Base-by-base conservation (phyloP, 2,888 invertebrate genomes). In the Autographa pulchrina region DNA sequence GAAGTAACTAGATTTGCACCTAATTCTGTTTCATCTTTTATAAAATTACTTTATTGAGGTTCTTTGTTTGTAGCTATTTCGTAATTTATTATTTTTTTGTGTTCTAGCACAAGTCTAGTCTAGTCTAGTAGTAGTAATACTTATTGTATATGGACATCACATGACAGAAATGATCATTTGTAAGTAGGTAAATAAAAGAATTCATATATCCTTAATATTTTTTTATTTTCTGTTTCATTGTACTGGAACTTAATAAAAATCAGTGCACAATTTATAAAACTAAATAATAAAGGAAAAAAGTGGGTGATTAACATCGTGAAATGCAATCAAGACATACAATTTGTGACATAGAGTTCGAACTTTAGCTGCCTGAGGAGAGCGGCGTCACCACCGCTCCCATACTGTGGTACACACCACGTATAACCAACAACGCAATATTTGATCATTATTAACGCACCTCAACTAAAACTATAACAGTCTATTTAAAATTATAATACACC, bases 391-490 rank as follows among this genome's bases (percentile, higher is more conserved):
- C 43, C 76, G 52, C 72, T 75, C 69, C 7, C 48, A n/a, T n/a
- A 66, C 64, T 74, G 67, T 72, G 63, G 72, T 72, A 79, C 81
- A 72, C 75, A 75, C 62, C 31, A 52, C 60, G 54, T 62, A 77
- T 65, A 69, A 80, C 74, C 70, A 83, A 88, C 88, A 82, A 87
- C 70, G 81, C 87, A 82, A 82, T 85, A 86, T 86, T 85, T 85
- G 84, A 90, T 89, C 91, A 89, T 88, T 86, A 88, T 87, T 88
- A 91, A 93, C 92, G 83, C 89, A 89, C 86, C 86, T 89, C 91
- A 94, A 94, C 92, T 95, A 94, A 95, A 94, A 92, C 93, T 96
- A 95, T 96, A 96, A 96, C 96, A 96, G 96, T 96, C 96, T 95
- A 94, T 96, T 93, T 92, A 93, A 93, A 96, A 95, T 94, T 94